Evolutionary conservation across 1,140 invertebrate genomes (phyloP).

Genomic region (Antheraea pernyi): DNA sequence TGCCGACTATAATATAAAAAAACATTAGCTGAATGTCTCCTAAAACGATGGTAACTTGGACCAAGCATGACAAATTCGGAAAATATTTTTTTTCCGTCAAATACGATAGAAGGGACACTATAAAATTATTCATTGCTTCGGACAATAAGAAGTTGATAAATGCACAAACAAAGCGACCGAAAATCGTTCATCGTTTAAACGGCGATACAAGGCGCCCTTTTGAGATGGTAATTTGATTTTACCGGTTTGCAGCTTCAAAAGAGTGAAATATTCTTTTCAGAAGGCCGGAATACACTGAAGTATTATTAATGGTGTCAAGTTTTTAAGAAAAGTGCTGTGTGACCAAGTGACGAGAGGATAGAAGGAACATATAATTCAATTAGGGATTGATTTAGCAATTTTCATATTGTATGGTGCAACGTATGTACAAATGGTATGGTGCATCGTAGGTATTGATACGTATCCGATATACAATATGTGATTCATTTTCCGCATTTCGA

Average conservation of each 20-base stretch:
- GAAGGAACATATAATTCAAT: not conserved
- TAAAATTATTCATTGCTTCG: conserved; percentile 3
- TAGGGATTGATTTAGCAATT: too few species aligned
- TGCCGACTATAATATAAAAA: too few species aligned
- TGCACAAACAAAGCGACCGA: conserved; percentile 42
- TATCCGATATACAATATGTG: too few species aligned
- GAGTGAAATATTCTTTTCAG: conserved; percentile 72
- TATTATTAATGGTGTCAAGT: conserved; percentile 66
- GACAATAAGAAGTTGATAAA: conserved; percentile 4
- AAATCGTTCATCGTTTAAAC: conserved; percentile 60
- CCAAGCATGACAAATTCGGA: not conserved
- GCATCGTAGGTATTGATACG: too few species aligned
- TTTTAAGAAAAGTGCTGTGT: conserved; percentile 39
- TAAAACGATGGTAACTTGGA: not conserved
- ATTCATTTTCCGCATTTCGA: too few species aligned
- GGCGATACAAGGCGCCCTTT: conserved; percentile 48
- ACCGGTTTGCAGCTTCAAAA: conserved; percentile 68
- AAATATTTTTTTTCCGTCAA: not conserved
- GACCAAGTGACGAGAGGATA: conserved; percentile 23
- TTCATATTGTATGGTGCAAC: too few species aligned
- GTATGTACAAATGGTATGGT: too few species aligned
- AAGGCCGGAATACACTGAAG: conserved; percentile 48
- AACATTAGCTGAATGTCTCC: too few species aligned
- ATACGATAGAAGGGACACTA: not conserved
- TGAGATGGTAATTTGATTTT: conserved; percentile 74